Evolutionary conservation across 2,888 invertebrate genomes (phyloP).

Genomic region (Drosophila mercatorum): DNA sequence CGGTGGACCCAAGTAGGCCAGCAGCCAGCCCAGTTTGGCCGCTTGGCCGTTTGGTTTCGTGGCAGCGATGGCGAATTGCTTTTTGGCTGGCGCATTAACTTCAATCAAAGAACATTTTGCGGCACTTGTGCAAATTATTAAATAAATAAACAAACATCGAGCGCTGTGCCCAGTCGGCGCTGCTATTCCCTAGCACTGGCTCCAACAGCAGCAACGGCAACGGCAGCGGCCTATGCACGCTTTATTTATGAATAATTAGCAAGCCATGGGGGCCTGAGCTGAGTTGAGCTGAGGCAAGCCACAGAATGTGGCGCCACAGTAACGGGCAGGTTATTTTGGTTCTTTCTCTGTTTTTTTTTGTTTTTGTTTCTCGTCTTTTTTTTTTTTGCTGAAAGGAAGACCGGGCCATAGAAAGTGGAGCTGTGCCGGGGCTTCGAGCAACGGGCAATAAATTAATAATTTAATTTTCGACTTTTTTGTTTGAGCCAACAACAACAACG

Average conservation of each 20-base stretch:
- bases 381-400: conserved; percentile 30
- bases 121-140: conserved; percentile 79
- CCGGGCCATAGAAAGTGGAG: conserved; percentile 42
- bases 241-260: conserved; percentile 83
- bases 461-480: conserved; percentile 81
- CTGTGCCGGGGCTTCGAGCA: conserved; percentile 38
- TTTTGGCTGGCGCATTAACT: conserved; percentile 63
- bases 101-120: conserved; percentile 78
- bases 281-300: conserved; percentile 44
- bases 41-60: conserved; percentile 15
- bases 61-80: conserved; percentile 31
- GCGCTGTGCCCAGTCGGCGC: conserved; percentile 33
- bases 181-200: conserved; percentile 19
- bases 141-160: conserved; percentile 72
- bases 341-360: conserved; percentile 23
- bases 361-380: neutral
- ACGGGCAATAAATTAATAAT: conserved; percentile 81
- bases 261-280: conserved; percentile 46
- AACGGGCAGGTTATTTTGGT: conserved; percentile 46
- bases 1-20: conserved; percentile 37
- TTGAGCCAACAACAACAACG: conserved; percentile 41
- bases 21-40: conserved; percentile 17
- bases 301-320: conserved; percentile 59
- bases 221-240: conserved; percentile 47
- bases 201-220: neutral